These are phyloP conservation scores for Mirza zaza DNA, from an alignment of 2,113 vertebrate genomes.

Conservation along the genomic window DNA sequence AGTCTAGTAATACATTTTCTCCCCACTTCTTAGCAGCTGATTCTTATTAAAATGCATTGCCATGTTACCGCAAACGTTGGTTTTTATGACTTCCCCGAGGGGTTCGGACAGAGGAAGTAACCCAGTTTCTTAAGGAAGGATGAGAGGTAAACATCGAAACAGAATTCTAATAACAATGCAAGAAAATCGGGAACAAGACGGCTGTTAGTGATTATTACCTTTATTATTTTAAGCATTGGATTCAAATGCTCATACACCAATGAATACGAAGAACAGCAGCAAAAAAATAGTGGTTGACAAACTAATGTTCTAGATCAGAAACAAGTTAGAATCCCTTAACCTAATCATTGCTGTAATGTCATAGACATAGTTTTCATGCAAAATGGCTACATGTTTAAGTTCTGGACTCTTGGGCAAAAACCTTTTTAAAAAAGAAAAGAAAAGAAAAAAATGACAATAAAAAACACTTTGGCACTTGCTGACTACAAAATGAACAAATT, in stretches of 20 bases:
- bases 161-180: conserved; percentile 43
- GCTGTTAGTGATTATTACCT: neutral
- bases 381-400: neutral
- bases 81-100: conserved; percentile 50
- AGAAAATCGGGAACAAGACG: neutral
- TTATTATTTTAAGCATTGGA: neutral
- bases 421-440: neutral
- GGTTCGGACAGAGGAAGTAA: conserved; percentile 29
- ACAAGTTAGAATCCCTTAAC: neutral
- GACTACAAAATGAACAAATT: neutral
- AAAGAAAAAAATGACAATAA: neutral
- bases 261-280: neutral
- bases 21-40: conserved; percentile 16
- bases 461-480: neutral
- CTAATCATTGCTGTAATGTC: neutral
- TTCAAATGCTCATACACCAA: neutral
- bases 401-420: neutral
- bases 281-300: neutral
- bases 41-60: conserved; percentile 64
- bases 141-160: neutral
- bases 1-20: conserved; percentile 39
- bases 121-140: conserved; percentile 46
- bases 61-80: conserved; percentile 39
- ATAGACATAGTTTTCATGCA: neutral
- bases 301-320: neutral